Evolutionary conservation across 1,140 invertebrate genomes (phyloP).

Genomic region (Ceratoteleas bidentatus): DNA sequence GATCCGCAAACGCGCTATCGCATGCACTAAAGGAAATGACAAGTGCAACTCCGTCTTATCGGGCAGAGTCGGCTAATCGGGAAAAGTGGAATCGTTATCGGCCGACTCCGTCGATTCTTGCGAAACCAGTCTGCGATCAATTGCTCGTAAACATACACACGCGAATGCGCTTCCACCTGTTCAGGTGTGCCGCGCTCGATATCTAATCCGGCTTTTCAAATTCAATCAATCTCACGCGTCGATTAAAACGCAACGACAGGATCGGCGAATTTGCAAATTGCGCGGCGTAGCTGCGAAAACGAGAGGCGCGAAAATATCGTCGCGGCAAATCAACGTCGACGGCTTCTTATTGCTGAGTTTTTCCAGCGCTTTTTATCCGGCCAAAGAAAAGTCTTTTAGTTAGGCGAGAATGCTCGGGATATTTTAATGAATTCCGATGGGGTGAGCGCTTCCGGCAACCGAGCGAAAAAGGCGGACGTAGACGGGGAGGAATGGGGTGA

Average conservation of each 20-base stretch:
- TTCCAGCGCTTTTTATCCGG: conserved; percentile 29
- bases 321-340: conserved; percentile 24
- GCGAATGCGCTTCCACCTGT: background rate
- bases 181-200: background rate
- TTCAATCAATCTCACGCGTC: conserved; percentile 2
- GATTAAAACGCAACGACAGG: conserved; percentile 8
- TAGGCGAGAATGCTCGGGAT: conserved; percentile 70
- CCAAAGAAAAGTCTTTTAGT: conserved; percentile 71
- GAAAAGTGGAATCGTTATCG: conserved; percentile 70
- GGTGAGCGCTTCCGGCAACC: conserved; percentile 43
- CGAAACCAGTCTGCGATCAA: conserved; percentile 61
- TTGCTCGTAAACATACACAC: conserved; percentile 38
- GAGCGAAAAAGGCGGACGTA: conserved; percentile 33
- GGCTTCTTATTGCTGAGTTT: conserved; percentile 43
- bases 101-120: conserved; percentile 71
- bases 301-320: conserved; percentile 39
- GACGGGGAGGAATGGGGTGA: background rate
- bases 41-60: conserved; percentile 66
- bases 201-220: conserved; percentile 20
- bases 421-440: conserved; percentile 80
- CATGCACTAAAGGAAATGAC: conserved; percentile 42
- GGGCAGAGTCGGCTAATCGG: conserved; percentile 64
- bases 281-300: conserved; percentile 22
- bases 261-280: conserved; percentile 22
- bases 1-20: conserved; percentile 41